Percentiles rank a stretch among this genome's conserved stretches.
These are phyloP conservation scores for Coelinius sp. DNA, from an alignment of 2,888 invertebrate species.

Conservation along the genomic window DNA sequence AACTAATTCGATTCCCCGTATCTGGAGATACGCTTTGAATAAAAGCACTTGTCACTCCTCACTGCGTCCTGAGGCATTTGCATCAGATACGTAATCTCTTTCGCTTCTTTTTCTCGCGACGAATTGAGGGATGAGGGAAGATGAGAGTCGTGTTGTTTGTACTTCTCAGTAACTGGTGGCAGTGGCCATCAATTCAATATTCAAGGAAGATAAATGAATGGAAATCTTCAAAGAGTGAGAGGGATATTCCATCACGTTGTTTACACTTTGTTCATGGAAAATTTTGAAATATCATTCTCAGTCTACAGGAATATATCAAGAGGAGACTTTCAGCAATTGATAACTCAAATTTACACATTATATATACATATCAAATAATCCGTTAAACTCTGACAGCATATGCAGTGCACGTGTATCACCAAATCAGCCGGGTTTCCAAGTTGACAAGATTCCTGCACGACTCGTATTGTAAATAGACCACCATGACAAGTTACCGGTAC, in stretches of 20 bases:
- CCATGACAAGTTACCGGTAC: not conserved
- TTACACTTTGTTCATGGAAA: not conserved
- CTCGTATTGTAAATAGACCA: not conserved
- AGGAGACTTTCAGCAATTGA: not conserved
- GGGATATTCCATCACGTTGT: not conserved
- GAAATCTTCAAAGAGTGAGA: not conserved
- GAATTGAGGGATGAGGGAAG: not conserved
- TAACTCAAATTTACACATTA: not conserved
- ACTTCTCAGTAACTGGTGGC: conserved; percentile 1
- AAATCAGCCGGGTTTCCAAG: not conserved
- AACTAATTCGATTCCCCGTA: conserved; percentile 57
- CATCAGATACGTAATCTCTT: not conserved
- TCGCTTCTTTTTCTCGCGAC: conserved; percentile 16
- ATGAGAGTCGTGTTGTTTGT: conserved; percentile 2
- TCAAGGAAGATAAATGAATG: conserved; percentile 17
- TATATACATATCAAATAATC: not conserved
- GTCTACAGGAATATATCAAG: not conserved
- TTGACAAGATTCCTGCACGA: conserved; percentile 5
- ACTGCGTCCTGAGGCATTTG: conserved; percentile 31
- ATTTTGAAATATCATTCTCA: not conserved
- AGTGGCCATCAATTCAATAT: not conserved
- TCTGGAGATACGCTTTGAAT: conserved; percentile 53
- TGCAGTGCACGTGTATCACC: not conserved
- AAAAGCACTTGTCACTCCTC: conserved; percentile 47
- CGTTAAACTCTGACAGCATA: not conserved